Evolutionary conservation across 2,797 vertebrate genomes (phyloP).

Genomic region (Periophthalmus magnuspinnatus): DNA sequence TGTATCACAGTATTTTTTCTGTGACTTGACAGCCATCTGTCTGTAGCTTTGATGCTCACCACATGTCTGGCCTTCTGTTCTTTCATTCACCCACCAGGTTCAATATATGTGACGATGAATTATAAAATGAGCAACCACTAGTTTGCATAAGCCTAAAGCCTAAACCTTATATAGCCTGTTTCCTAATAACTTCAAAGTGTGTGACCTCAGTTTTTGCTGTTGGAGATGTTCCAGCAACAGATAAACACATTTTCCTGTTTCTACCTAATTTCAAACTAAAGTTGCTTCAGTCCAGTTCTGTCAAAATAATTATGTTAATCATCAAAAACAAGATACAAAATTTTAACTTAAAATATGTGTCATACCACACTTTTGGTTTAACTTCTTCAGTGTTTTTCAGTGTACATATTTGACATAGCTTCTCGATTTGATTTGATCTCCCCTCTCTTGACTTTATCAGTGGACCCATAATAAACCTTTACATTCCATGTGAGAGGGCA

Average conservation of each 20-base stretch:
- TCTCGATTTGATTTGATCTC: neutral
- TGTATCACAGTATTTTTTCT: conserved; percentile 43
- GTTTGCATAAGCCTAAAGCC: conserved; percentile 26
- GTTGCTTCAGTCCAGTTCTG: too few species aligned
- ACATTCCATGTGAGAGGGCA: conserved; percentile 20
- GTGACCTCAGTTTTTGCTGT: conserved; percentile 18
- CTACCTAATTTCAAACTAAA: neutral
- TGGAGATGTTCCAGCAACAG: conserved; percentile 12
- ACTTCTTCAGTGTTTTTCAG: neutral
- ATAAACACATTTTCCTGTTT: neutral
- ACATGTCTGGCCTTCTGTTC: conserved; percentile 70
- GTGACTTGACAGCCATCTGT: conserved; percentile 67
- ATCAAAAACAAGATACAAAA: neutral
- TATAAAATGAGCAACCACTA: conserved; percentile 12
- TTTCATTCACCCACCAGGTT: conserved; percentile 26
- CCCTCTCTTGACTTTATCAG: conserved; percentile 6
- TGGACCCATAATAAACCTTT: conserved; percentile 5
- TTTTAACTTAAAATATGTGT: neutral
- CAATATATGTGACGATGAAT: conserved; percentile 41
- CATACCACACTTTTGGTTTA: neutral
- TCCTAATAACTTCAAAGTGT: conserved; percentile 28
- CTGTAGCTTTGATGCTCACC: conserved; percentile 67
- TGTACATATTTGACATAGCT: conserved; percentile 1
- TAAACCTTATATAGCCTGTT: conserved; percentile 4
- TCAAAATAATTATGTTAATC: too few species aligned